phyloP scores from a whole-genome alignment of 2,113 vertebrate species.

The Apteryx mantelli region DNA sequence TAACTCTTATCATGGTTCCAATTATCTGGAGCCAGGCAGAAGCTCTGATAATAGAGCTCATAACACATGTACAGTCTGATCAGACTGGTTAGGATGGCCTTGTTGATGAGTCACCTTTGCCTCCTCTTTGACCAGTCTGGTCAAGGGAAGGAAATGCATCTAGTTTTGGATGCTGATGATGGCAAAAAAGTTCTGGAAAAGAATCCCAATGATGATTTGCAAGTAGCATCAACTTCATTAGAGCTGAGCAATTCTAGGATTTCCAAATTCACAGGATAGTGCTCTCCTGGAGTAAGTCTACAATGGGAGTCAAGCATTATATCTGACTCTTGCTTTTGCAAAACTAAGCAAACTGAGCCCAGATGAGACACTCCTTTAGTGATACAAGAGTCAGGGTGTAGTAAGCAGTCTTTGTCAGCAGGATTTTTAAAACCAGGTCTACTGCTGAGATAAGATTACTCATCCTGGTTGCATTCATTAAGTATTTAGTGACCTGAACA shows the following conservation, averaged over 20 bases:
- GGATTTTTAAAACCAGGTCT: not conserved
- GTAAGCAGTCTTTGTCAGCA: not conserved
- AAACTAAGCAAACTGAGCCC: not conserved
- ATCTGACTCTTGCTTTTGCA: not conserved
- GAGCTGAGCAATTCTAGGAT: not conserved
- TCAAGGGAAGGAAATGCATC: not conserved
- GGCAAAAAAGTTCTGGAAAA: not conserved
- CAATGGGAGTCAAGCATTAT: not conserved
- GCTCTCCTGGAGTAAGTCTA: not conserved
- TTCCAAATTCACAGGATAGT: not conserved
- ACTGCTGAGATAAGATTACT: conserved; percentile 16
- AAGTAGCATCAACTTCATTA: not conserved
- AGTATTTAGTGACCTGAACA: conserved; percentile 17
- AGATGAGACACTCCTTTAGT: not conserved
- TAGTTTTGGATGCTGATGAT: not conserved
- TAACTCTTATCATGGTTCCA: not conserved
- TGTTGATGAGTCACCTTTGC: conserved; percentile 25
- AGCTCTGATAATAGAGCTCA: not conserved
- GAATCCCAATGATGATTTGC: not conserved
- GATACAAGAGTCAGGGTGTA: not conserved
- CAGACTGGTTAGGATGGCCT: conserved; percentile 38
- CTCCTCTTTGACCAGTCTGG: not conserved
- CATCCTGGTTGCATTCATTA: conserved; percentile 6
- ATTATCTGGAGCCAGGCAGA: conserved; percentile 12
- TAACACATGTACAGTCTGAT: not conserved